These are phyloP conservation scores for Salpingus planirostris DNA, from an alignment of 2,888 invertebrate species.

Conservation along the genomic window DNA sequence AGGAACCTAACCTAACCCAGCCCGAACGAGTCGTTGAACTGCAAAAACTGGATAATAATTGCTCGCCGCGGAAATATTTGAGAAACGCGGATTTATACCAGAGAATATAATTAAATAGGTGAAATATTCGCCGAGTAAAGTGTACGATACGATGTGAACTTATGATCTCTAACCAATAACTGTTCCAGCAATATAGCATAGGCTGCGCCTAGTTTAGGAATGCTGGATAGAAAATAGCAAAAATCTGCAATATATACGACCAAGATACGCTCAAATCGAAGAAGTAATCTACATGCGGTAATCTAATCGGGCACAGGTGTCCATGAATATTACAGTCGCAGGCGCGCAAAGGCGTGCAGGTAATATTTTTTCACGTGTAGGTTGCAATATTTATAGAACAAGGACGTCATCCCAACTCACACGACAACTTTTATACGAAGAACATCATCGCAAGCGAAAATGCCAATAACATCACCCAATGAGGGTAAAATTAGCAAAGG, in stretches of 20 bases:
- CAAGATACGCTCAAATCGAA: slow-evolving; percentile 26
- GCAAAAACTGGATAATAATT: too few species aligned
- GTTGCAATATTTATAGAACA: slow-evolving; percentile 31
- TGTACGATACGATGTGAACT: slow-evolving; percentile 23
- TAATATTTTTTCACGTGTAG: slow-evolving; percentile 27
- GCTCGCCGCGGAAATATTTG: too few species aligned
- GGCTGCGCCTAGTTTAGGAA: slow-evolving; percentile 24
- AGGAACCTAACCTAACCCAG: too few species aligned
- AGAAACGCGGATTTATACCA: too few species aligned
- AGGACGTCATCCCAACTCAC: slow-evolving; percentile 25
- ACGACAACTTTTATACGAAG: slow-evolving; percentile 9
- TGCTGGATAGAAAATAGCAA: slow-evolving; percentile 18
- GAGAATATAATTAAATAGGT: too few species aligned
- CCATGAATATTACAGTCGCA: slow-evolving; percentile 30
- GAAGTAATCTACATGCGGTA: slow-evolving; percentile 30
- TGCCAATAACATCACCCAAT: too few species aligned
- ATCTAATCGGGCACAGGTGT: slow-evolving; percentile 36
- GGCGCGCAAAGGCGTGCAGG: slow-evolving; percentile 25
- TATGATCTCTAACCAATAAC: slow-evolving; percentile 22
- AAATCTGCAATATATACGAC: slow-evolving; percentile 14
- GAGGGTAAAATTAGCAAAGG: too few species aligned
- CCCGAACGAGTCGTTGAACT: too few species aligned
- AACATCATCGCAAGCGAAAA: slow-evolving; percentile 2
- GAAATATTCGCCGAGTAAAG: too few species aligned
- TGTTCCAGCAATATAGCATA: slow-evolving; percentile 19